phyloP scores from a whole-genome alignment of 2,113 vertebrate genomes.

The Atlantisia rogersi region DNA sequence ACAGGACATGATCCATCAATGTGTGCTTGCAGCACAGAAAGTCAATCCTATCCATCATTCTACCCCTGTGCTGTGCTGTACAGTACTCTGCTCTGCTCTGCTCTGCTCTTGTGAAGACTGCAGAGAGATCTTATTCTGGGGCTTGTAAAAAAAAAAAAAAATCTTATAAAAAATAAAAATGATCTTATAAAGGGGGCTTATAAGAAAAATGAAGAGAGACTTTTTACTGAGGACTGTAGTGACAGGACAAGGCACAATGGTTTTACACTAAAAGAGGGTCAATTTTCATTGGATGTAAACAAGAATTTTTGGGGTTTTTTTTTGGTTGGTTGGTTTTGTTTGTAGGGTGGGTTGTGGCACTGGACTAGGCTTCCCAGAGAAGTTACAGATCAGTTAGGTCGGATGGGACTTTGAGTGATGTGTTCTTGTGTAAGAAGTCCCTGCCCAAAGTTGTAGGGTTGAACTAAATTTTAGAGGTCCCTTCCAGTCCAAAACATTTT shows the following conservation, averaged over 20 bases:
- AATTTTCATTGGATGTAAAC: background rate
- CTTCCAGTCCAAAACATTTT: background rate
- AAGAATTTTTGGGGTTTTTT: background rate
- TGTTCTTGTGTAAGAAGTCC: background rate
- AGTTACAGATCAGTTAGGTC: background rate
- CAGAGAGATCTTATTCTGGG: background rate
- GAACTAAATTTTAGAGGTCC: background rate
- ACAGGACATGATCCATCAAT: background rate
- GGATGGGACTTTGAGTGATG: background rate
- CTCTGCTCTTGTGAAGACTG: accelerated
- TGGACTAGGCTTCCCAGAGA: background rate
- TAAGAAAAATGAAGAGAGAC: background rate
- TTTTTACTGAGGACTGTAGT: background rate
- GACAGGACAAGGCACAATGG: background rate
- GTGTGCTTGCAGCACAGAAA: background rate
- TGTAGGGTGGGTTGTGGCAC: no score
- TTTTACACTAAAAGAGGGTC: background rate
- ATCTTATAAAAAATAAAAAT: no score
- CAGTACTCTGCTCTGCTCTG: background rate
- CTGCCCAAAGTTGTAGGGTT: accelerated
- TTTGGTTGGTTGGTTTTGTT: background rate
- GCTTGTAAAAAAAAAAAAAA: no score
- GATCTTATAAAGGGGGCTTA: background rate
- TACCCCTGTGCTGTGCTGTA: no score
- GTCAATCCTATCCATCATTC: background rate